Conservation (phyloP, 2,888 invertebrate species). For the Hyles lineata region DNA sequence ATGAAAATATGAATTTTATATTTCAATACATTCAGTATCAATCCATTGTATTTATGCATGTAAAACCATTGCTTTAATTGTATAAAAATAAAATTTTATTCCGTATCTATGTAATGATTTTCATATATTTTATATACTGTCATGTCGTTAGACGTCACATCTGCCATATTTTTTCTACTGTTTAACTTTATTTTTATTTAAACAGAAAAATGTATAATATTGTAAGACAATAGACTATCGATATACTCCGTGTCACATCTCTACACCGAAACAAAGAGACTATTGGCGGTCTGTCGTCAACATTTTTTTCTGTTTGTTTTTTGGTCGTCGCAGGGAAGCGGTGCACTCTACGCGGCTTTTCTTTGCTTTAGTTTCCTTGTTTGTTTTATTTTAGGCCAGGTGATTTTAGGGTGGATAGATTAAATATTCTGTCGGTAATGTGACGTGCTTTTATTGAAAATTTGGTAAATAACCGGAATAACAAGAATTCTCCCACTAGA, state of each 20-base stretch:
- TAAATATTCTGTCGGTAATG: constrained; percentile 19
- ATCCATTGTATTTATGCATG: too few relatives aligned
- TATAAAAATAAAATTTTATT: too few relatives aligned
- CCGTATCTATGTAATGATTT: too few relatives aligned
- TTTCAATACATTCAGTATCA: too few relatives aligned
- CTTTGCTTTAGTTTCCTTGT: constrained; percentile 57
- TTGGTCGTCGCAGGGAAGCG: constrained; percentile 70
- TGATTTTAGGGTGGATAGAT: constrained; percentile 36
- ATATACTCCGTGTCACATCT: constrained; percentile 11
- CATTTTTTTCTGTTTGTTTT: constrained; percentile 59
- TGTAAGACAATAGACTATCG: constrained; percentile 8
- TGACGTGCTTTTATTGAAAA: constrained; percentile 14
- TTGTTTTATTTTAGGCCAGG: constrained; percentile 42
- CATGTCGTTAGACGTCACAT: neutral
- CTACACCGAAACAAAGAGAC: constrained; percentile 60
- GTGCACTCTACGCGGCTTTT: constrained; percentile 67
- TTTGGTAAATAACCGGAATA: neutral
- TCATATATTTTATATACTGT: too few relatives aligned
- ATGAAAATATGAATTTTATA: too few relatives aligned
- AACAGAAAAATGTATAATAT: neutral
- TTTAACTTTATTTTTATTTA: neutral
- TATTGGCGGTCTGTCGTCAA: constrained; percentile 71
- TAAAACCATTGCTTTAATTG: too few relatives aligned
- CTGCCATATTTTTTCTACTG: neutral
- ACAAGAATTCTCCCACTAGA: neutral